Evolutionary conservation across 2,888 invertebrate species (phyloP).

Genomic region (Tenthredo distinguenda): DNA sequence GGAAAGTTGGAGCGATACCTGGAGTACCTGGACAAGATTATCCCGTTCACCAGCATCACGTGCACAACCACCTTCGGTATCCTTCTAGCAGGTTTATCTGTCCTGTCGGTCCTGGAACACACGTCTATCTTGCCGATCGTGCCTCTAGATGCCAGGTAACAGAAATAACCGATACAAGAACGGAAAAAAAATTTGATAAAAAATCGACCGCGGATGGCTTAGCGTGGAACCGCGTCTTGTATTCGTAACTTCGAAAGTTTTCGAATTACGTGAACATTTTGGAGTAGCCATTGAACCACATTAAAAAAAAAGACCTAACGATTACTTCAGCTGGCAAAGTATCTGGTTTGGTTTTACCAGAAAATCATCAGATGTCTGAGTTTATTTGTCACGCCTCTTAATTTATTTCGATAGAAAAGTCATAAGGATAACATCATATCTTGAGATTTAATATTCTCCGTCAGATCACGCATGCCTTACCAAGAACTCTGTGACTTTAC

Average conservation of each 20-base stretch:
- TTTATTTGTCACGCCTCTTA: not conserved
- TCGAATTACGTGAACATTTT: constrained; percentile 23
- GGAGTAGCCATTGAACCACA: not conserved
- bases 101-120: constrained; percentile 59
- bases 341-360: not conserved
- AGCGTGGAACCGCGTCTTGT: constrained; percentile 14
- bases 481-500: not conserved
- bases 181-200: not conserved
- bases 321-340: not conserved
- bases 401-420: not conserved
- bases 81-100: constrained; percentile 65
- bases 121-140: constrained; percentile 70
- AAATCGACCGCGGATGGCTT: not conserved
- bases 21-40: constrained; percentile 70
- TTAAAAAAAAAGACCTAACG: not conserved
- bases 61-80: constrained; percentile 59
- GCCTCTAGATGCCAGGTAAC: constrained; percentile 71
- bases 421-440: not conserved
- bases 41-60: constrained; percentile 64
- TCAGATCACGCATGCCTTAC: not conserved
- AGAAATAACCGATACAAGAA: constrained; percentile 14
- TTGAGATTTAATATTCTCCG: not conserved
- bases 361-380: not conserved
- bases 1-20: constrained; percentile 65
- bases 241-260: constrained; percentile 20